These are phyloP conservation scores for Stenichneumon culpator DNA, from an alignment of 2,888 invertebrate genomes.

Conservation along the genomic window DNA sequence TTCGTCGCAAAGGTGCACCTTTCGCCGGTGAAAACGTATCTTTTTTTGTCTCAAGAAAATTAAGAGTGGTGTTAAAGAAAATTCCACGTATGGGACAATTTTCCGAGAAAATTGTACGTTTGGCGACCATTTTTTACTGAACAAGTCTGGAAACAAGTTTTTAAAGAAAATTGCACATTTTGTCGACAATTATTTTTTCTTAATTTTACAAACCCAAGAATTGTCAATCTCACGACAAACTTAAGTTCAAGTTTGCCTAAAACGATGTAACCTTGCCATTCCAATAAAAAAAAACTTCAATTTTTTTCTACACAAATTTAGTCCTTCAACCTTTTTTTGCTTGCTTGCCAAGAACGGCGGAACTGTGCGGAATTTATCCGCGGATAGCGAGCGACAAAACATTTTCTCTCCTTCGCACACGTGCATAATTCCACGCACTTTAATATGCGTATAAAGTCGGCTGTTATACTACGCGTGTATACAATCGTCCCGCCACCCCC, in stretches of 20 bases:
- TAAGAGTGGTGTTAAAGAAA: no score
- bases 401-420: conserved; percentile 27
- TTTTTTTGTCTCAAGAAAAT: not conserved
- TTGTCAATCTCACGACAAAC: no score
- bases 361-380: conserved; percentile 2
- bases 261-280: no score
- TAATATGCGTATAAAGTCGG: conserved; percentile 36
- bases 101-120: no score
- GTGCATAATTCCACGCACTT: conserved; percentile 33
- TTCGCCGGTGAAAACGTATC: not conserved
- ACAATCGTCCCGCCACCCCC: not conserved
- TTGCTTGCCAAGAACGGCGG: not conserved
- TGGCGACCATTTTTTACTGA: no score
- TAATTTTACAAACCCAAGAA: no score
- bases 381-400: not conserved
- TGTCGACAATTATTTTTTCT: no score
- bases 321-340: not conserved
- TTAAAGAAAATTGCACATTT: no score
- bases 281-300: no score
- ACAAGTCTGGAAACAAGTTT: no score
- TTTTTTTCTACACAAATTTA: not conserved
- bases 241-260: no score
- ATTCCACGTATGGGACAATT: no score
- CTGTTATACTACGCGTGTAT: conserved; percentile 13
- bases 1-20: not conserved